Evolutionary conservation across 2,888 invertebrate genomes (phyloP).

Genomic region (Sylvicola cinctus): DNA sequence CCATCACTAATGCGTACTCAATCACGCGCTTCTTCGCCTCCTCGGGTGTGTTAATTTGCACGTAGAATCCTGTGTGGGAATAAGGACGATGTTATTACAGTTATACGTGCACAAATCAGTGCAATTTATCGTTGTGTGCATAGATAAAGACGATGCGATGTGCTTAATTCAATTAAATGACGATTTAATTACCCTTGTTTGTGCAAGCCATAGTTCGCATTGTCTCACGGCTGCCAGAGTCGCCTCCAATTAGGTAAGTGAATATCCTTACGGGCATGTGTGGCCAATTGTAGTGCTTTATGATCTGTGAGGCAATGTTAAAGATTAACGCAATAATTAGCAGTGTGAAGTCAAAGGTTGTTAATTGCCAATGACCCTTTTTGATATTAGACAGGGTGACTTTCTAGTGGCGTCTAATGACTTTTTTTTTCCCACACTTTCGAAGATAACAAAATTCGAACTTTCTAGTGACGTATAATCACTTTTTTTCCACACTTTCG

Average conservation of each 20-base stretch:
- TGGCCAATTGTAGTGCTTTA: constrained; percentile 73
- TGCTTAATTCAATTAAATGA: constrained; percentile 13
- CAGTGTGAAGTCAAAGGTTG: background rate
- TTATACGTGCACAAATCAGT: background rate
- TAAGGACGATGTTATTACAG: background rate
- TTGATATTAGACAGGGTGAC: too few relatives aligned
- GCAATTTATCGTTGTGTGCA: background rate
- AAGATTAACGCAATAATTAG: background rate
- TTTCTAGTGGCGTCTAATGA: too few relatives aligned
- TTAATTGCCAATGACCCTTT: too few relatives aligned
- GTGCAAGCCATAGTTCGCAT: constrained; percentile 91
- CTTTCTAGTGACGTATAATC: too few relatives aligned
- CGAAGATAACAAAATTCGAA: too few relatives aligned
- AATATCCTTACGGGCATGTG: constrained; percentile 90
- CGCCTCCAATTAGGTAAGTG: constrained; percentile 86
- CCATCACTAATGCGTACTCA: constrained; percentile 86
- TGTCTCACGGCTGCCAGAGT: constrained; percentile 67
- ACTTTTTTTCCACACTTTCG: too few relatives aligned
- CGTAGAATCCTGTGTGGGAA: constrained; percentile 35
- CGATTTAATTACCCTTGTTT: too few relatives aligned
- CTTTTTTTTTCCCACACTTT: too few relatives aligned
- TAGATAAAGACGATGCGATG: background rate
- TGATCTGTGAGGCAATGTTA: constrained; percentile 29
- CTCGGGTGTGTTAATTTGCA: constrained; percentile 69
- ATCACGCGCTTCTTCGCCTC: constrained; percentile 85